Percentiles rank a stretch among this genome's conserved stretches.
These are phyloP conservation scores for Masticophis lateralis DNA, from an alignment of 2,797 vertebrate species.

Conservation along the genomic window DNA sequence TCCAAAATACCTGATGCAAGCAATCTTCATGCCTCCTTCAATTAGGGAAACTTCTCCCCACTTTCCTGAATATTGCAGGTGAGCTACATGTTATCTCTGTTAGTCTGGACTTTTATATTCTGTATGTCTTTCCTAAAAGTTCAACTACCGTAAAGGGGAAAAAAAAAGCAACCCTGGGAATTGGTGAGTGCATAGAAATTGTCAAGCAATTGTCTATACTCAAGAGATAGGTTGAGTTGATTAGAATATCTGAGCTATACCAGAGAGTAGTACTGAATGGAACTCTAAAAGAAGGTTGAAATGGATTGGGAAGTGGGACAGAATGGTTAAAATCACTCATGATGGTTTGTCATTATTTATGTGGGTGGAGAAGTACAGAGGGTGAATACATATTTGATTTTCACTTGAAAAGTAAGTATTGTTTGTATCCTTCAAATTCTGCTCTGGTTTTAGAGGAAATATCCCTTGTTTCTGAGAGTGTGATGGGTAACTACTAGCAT, in stretches of 20 bases:
- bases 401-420: slow-evolving; percentile 68
- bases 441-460: background rate
- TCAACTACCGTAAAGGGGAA: slow-evolving; percentile 35
- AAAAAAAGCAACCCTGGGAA: slow-evolving; percentile 37
- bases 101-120: slow-evolving; percentile 26
- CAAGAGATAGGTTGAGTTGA: slow-evolving; percentile 34
- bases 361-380: slow-evolving; percentile 31
- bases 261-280: slow-evolving; percentile 26
- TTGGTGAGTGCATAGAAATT: slow-evolving; percentile 34
- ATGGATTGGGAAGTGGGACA: slow-evolving; percentile 23
- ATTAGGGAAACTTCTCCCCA: slow-evolving; percentile 34
- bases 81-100: slow-evolving; percentile 38
- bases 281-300: slow-evolving; percentile 10
- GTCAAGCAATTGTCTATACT: slow-evolving; percentile 43
- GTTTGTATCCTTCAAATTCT: slow-evolving; percentile 29
- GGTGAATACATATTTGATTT: slow-evolving; percentile 35
- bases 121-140: slow-evolving; percentile 41
- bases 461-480: slow-evolving; percentile 4
- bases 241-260: slow-evolving; percentile 26
- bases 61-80: slow-evolving; percentile 31
- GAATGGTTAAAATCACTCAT: slow-evolving; percentile 27
- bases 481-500: slow-evolving; percentile 32
- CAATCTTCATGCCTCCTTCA: background rate
- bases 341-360: slow-evolving; percentile 26
- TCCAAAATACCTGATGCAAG: slow-evolving; percentile 27